These are phyloP conservation scores for Syngnathus floridae DNA, from an alignment of 2,113 vertebrate species.

Conservation along the genomic window DNA sequence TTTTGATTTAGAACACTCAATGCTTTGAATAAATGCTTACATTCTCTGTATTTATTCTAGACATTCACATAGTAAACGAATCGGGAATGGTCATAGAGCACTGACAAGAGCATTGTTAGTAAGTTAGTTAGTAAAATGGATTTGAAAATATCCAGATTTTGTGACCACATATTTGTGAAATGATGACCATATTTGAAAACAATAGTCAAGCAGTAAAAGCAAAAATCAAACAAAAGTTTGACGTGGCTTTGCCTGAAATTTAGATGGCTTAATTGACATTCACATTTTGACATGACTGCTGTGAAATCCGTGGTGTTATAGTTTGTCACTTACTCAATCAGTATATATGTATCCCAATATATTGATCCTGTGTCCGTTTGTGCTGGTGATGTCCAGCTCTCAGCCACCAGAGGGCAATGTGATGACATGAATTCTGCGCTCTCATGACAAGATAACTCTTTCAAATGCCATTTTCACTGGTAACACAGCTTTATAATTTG, in stretches of 20 bases:
- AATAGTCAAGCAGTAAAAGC: not conserved
- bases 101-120: too few species aligned
- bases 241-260: not conserved
- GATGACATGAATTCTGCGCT: slow-evolving; percentile 10
- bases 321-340: not conserved
- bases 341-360: not conserved
- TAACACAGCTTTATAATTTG: not conserved
- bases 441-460: slow-evolving; percentile 24
- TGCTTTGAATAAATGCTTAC: not conserved
- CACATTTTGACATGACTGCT: not conserved
- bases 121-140: too few species aligned
- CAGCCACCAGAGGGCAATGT: slow-evolving; percentile 58
- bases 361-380: not conserved
- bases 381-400: not conserved
- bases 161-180: not conserved
- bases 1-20: not conserved
- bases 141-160: not conserved
- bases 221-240: not conserved
- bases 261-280: not conserved
- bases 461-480: not conserved
- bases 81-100: too few species aligned
- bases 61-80: too few species aligned
- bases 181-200: not conserved
- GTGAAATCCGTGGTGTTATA: not conserved
- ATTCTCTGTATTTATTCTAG: not conserved